phyloP scores from a whole-genome alignment of 2,888 invertebrate genomes.

The Leptinotarsa tumamoca region DNA sequence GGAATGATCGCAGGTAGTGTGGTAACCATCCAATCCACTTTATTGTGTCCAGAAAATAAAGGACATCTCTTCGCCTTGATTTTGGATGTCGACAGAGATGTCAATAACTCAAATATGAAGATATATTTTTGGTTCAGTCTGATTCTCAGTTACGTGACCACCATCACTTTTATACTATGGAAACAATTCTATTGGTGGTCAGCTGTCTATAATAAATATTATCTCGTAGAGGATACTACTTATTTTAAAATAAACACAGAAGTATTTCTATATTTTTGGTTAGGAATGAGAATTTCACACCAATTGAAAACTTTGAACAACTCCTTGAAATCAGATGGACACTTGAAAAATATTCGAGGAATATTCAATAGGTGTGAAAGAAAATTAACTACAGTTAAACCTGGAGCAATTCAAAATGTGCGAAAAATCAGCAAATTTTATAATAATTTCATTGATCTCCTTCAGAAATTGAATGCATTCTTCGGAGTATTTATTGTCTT shows the following conservation, averaged over 20 bases:
- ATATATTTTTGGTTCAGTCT: not conserved
- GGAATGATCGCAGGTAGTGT: not conserved
- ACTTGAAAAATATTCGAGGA: too few relatives aligned
- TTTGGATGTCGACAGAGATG: not conserved
- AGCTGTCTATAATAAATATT: too few relatives aligned
- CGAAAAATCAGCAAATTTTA: not conserved
- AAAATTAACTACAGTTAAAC: too few relatives aligned
- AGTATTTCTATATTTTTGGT: not conserved
- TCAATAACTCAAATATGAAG: not conserved
- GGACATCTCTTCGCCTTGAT: not conserved
- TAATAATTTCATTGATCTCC: not conserved
- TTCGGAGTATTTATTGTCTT: not conserved
- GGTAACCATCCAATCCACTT: not conserved
- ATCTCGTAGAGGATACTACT: too few relatives aligned
- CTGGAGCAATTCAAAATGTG: not conserved
- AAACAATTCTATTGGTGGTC: too few relatives aligned
- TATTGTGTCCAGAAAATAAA: not conserved
- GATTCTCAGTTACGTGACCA: not conserved
- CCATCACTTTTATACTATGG: too few relatives aligned
- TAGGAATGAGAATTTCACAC: not conserved
- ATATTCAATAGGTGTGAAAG: too few relatives aligned
- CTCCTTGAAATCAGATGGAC: not conserved
- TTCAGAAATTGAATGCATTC: not conserved
- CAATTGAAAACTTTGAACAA: not conserved
- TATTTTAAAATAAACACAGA: not conserved